Percentiles rank a stretch among this genome's conserved stretches.
Conservation (phyloP, 1,140 invertebrate species). For the Drosophila gunungcola region DNA sequence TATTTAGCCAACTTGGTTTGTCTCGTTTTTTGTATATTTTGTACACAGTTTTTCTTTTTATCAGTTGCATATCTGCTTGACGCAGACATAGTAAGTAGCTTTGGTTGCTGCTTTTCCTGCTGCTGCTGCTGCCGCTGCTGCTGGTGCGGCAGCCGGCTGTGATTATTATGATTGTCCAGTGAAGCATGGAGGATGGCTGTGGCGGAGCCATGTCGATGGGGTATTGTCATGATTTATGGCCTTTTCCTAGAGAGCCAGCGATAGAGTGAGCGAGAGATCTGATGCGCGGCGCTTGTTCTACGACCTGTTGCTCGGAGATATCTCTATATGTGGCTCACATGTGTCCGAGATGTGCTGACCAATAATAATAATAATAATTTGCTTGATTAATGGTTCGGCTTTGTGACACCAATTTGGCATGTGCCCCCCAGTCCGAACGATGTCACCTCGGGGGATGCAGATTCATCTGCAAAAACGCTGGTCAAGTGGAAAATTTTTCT, state of each 20-base stretch:
- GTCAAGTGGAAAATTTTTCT: conserved; percentile 1
- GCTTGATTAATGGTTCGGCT: conserved; percentile 76
- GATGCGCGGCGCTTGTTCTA: conserved; percentile 69
- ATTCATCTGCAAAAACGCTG: conserved; percentile 15
- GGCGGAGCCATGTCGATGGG: conserved; percentile 38
- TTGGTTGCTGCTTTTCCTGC: conserved; percentile 73
- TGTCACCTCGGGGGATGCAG: conserved; percentile 43
- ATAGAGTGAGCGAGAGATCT: conserved; percentile 28
- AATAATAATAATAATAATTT: conserved; percentile 82
- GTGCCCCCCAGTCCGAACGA: conserved; percentile 26
- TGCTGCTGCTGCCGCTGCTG: conserved; percentile 32
- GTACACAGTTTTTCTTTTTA: conserved; percentile 69
- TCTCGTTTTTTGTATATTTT: conserved; percentile 63
- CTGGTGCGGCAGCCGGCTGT: conserved; percentile 60
- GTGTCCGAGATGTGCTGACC: conserved; percentile 51
- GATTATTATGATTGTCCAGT: conserved; percentile 82
- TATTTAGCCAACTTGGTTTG: conserved; percentile 43
- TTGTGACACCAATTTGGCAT: conserved; percentile 80
- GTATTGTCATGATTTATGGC: conserved; percentile 74
- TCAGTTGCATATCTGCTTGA: conserved; percentile 79
- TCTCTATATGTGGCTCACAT: conserved; percentile 50
- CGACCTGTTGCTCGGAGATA: conserved; percentile 55
- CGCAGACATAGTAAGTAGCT: conserved; percentile 82
- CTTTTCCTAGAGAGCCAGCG: conserved; percentile 55
- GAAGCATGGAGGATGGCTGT: conserved; percentile 74